Conservation (phyloP, 1,140 invertebrate genomes). For the Magallana ariakensis region DNA sequence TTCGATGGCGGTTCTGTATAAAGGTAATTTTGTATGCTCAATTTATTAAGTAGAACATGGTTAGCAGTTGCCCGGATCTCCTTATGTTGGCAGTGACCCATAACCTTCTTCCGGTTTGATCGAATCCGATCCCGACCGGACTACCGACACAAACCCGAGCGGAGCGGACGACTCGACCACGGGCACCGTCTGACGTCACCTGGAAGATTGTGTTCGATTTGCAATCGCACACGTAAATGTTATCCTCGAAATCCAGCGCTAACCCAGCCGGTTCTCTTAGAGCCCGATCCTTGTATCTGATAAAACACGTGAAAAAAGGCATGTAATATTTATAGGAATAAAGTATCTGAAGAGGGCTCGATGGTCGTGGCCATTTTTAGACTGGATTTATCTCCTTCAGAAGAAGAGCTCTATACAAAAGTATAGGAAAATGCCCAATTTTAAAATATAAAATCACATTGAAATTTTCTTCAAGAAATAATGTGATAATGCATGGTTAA, state of each 20-base stretch:
- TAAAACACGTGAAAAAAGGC: neutral
- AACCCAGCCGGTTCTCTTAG: slow-evolving; percentile 8
- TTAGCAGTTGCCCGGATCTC: slow-evolving; percentile 33
- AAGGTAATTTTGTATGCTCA: neutral
- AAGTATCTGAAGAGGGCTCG: too few species aligned
- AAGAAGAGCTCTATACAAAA: too few species aligned
- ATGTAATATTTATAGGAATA: too few species aligned
- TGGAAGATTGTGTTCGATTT: slow-evolving; percentile 38
- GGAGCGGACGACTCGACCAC: slow-evolving; percentile 18
- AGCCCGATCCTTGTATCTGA: neutral
- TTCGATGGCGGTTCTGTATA: too few species aligned
- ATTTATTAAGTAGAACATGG: slow-evolving; percentile 20
- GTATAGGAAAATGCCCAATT: too few species aligned
- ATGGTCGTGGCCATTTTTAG: too few species aligned
- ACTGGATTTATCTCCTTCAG: too few species aligned
- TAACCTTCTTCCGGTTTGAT: slow-evolving; percentile 10
- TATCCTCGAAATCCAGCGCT: slow-evolving; percentile 22
- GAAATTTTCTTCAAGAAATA: too few species aligned
- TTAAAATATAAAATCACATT: too few species aligned
- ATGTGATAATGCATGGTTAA: too few species aligned
- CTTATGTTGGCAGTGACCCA: slow-evolving; percentile 31
- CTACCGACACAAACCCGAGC: slow-evolving; percentile 10
- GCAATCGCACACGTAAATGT: slow-evolving; percentile 45
- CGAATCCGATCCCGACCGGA: slow-evolving; percentile 36
- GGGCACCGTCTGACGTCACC: slow-evolving; percentile 10